These are phyloP conservation scores for Hirtodrosophila confusa DNA, from an alignment of 2,888 invertebrate genomes.

Conservation along the genomic window DNA sequence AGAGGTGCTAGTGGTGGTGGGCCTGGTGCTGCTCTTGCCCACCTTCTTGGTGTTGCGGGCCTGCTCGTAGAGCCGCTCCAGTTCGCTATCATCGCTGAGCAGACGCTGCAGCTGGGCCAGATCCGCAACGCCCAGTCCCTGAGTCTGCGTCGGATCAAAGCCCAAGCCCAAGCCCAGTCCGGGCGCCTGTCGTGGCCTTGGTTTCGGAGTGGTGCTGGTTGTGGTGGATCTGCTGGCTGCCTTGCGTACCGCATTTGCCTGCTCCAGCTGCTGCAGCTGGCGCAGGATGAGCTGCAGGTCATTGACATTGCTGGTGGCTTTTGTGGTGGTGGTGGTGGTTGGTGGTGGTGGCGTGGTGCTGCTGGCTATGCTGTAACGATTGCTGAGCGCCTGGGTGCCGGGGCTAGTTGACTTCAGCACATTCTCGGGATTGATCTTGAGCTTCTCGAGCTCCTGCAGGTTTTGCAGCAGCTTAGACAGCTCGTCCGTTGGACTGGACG, in stretches of 20 bases:
- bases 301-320: slow-evolving; percentile 43
- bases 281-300: slow-evolving; percentile 72
- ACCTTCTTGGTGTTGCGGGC: slow-evolving; percentile 66
- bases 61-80: slow-evolving; percentile 81
- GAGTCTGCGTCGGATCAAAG: slow-evolving; percentile 7
- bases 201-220: slow-evolving; percentile 31
- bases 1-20: slow-evolving; percentile 30
- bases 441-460: slow-evolving; percentile 82
- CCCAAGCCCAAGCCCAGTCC: slow-evolving; percentile 14
- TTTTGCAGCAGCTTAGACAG: slow-evolving; percentile 85
- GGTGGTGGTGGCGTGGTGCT: slow-evolving; percentile 19
- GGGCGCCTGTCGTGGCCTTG: not conserved
- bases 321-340: slow-evolving; percentile 29
- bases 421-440: slow-evolving; percentile 76
- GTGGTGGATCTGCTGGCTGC: slow-evolving; percentile 19
- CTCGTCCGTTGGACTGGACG: slow-evolving; percentile 71
- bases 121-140: slow-evolving; percentile 81
- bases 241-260: slow-evolving; percentile 49
- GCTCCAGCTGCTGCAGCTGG: slow-evolving; percentile 72
- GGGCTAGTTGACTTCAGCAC: slow-evolving; percentile 60
- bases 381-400: slow-evolving; percentile 48
- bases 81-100: slow-evolving; percentile 83
- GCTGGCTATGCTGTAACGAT: slow-evolving; percentile 58
- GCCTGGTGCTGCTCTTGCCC: slow-evolving; percentile 25
- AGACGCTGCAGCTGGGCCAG: slow-evolving; percentile 84